Evolutionary conservation across 1,140 invertebrate genomes (phyloP).

Genomic region (Caerostris darwini): DNA sequence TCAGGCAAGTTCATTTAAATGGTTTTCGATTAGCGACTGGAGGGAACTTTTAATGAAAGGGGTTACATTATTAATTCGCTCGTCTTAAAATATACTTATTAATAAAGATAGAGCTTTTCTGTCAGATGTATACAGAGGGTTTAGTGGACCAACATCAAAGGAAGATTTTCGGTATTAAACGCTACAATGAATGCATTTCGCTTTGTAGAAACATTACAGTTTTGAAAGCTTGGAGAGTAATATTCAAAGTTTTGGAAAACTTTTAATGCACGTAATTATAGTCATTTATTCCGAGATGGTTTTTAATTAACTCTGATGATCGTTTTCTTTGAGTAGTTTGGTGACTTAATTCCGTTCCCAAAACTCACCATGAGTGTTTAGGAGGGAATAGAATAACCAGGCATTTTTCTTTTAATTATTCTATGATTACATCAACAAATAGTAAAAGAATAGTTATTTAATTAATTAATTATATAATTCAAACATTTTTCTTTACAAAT

Average conservation of each 20-base stretch:
- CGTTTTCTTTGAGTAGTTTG: background rate
- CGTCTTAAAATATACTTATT: background rate
- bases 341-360: background rate
- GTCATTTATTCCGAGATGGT: background rate
- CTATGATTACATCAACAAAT: no score
- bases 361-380: background rate
- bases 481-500: no score
- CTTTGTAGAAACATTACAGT: background rate
- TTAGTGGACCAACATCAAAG: slow-evolving; percentile 11
- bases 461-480: no score
- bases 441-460: no score
- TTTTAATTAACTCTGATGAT: slow-evolving; percentile 37
- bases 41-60: slow-evolving; percentile 24
- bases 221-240: background rate
- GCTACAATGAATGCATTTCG: background rate
- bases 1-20: background rate
- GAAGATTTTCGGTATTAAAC: background rate
- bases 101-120: background rate
- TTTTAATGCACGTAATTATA: background rate
- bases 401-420: no score
- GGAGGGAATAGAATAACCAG: background rate
- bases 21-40: background rate
- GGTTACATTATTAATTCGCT: slow-evolving; percentile 6
- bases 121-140: background rate
- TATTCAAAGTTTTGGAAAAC: slow-evolving; percentile 14